Evolutionary conservation across 2,888 invertebrate species (phyloP).

Genomic region (Cetonia aurata): DNA sequence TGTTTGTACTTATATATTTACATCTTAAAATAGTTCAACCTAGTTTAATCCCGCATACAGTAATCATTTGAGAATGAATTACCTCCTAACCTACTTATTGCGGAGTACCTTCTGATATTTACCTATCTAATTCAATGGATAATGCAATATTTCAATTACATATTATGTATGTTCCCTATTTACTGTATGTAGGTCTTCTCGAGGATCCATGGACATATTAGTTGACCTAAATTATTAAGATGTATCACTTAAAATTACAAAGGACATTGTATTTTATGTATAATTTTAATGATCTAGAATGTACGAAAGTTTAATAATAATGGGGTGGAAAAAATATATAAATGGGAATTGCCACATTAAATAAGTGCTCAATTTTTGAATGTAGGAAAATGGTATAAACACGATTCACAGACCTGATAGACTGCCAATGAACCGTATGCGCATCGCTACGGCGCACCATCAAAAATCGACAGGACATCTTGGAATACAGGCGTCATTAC

Average conservation of each 20-base stretch:
- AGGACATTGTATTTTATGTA: slow-evolving; percentile 16
- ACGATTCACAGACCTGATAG: no score
- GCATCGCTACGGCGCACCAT: no score
- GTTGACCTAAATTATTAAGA: slow-evolving; percentile 39
- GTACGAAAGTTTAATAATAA: background rate
- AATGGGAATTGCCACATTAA: background rate
- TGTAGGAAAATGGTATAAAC: background rate
- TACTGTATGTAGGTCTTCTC: slow-evolving; percentile 41
- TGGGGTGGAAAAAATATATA: slow-evolving; percentile 1
- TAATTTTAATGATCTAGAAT: background rate
- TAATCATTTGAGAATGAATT: slow-evolving; percentile 39
- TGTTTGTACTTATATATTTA: slow-evolving; percentile 43
- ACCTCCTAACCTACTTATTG: slow-evolving; percentile 44
- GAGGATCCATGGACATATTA: slow-evolving; percentile 32
- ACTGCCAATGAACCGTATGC: no score
- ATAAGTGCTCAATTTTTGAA: background rate
- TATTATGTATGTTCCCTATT: slow-evolving; percentile 20
- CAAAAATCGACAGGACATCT: no score
- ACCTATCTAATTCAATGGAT: slow-evolving; percentile 36
- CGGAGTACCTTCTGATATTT: slow-evolving; percentile 27
- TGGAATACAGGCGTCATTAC: no score
- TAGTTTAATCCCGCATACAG: slow-evolving; percentile 34
- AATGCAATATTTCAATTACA: slow-evolving; percentile 40
- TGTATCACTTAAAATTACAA: slow-evolving; percentile 14
- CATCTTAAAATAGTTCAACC: slow-evolving; percentile 40